Evolutionary conservation across 2,797 vertebrate genomes (phyloP), one percentile per base, ranked within the genome.

Genomic region (Sitta carolinensis): DNA sequence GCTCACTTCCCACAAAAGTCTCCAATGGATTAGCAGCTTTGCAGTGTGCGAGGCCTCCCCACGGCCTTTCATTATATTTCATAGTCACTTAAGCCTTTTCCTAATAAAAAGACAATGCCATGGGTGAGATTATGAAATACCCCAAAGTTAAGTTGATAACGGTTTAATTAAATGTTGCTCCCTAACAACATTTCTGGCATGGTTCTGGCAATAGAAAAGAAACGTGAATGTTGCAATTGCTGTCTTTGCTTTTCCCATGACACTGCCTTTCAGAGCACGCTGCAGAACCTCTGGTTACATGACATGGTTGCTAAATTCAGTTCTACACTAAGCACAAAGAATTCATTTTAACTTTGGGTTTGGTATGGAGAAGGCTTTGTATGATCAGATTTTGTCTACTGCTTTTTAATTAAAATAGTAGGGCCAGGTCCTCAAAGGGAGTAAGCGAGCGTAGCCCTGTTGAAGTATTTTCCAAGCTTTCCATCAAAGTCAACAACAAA

Each of bases 81-180:
- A 87, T 47, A 95, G 88, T 74, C 82, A 86, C 75, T 94, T 96
- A 95, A 96, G 69, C 80, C 73, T 95, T 68, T 91, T 79, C 75
- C 69, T 94, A 96, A 96, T 96, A 93, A 95, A 95, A 94, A 92
- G 83, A 91, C 82, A 94, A 91, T 76, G 72, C 89, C 87, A 93
- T 74, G 72, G 83, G 90, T 94, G 77, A 94, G 91, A 96, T 96
- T 96, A 96, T 69, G 68, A 89, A 97, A 95, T 84, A 84, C 83
- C 86, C 92, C 66, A 54, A 92, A 96, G 92, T 95, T 96, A 96
- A 96, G 54, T 54, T 96, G 95, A 96, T 97, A 96, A 94, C 27
- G 0, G 59, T 95, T 96, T 96, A 96, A 97, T 96, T 96, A 97
- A 96, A 93, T 74, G 25, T 92, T 92, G 55, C 75, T 96, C 86